A percentile compares a stretch with the other conserved stretches of the same genome.
These are phyloP conservation scores for Metridium senile DNA, from an alignment of 92 coral and sea anemone species.

Conservation along the genomic window DNA sequence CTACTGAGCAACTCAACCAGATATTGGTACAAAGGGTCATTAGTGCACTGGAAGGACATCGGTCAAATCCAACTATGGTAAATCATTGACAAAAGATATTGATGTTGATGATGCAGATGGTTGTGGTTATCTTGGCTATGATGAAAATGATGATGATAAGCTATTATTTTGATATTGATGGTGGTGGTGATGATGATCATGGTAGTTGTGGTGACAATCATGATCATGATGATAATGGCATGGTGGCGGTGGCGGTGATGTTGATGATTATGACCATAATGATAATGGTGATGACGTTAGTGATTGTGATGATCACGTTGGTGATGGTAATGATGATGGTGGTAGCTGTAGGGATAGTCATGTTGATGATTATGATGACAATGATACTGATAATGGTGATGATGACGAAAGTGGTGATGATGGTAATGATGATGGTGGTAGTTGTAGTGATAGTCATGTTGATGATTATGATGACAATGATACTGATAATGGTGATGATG, in stretches of 20 bases:
- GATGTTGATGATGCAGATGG: neutral
- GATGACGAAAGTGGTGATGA: too few relatives aligned
- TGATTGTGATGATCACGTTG: too few relatives aligned
- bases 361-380: neutral
- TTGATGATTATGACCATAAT: too few relatives aligned
- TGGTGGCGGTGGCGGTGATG: too few relatives aligned
- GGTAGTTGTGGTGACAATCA: neutral
- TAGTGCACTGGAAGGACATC: conserved; percentile 85
- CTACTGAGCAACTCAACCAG: conserved; percentile 83
- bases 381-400: too few relatives aligned
- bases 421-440: too few relatives aligned
- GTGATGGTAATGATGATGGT: neutral
- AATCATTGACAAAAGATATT: neutral
- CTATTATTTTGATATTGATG: neutral
- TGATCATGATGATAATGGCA: neutral
- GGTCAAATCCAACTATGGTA: conserved; percentile 94
- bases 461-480: too few relatives aligned
- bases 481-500: too few relatives aligned
- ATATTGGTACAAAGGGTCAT: conserved; percentile 83
- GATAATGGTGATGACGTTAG: too few relatives aligned
- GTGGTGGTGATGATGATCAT: neutral
- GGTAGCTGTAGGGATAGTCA: neutral
- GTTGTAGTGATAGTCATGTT: too few relatives aligned
- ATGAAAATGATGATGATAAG: neutral
- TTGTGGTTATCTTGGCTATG: neutral